Base-by-base conservation (phyloP, 1,140 invertebrate genomes). In the Papilio xuthus region DNA sequence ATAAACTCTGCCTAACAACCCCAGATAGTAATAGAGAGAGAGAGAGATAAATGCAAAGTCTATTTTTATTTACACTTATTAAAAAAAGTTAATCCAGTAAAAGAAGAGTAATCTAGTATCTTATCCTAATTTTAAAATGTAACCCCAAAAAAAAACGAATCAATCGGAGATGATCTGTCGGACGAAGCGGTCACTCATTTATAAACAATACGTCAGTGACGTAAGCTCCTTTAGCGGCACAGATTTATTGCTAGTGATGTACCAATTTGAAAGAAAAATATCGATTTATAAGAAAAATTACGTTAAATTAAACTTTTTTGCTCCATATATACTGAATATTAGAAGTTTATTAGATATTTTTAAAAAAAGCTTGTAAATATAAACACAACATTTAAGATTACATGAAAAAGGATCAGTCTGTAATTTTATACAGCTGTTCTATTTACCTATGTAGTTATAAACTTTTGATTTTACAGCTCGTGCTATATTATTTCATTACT, bases 141-240 rank as follows among this genome's bases (percentile, higher is more conserved):
- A 56, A 18, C 28, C 26, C 26, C 2, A 13, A 44, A 47, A n/a
- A 73, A 23, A 74, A n/a, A 42, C 18, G 44, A 73, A 73, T 73
- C 42, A 42, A 20, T 72, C 41, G 20, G 42, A 60, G 69, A 78
- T 56, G 70, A 26, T 82, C 70, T 81, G 77, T 80, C 81, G 44
- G 79, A 77, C 81, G 79, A 85, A 85, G 81, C 89, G 84, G 83
- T 84, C 83, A 88, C 82, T 90, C 88, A 91, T 93, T 92, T 93
- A 93, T 93, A 93, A 93, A 93, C 92, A 93, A 93, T 92, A 89
- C 89, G 89, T 92, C 90, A 92, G 83, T 93, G 92, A 93, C 92
- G 91, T 92, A 89, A 93, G 90, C 92, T 93, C 91, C 92, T 93
- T 92, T 93, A 93, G 89, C 89, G 88, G 91, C 86, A 83, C 88